Evolutionary conservation across 2,888 invertebrate species (phyloP), one percentile per base, ranked within the genome.

Genomic region (Hypena proboscidalis): DNA sequence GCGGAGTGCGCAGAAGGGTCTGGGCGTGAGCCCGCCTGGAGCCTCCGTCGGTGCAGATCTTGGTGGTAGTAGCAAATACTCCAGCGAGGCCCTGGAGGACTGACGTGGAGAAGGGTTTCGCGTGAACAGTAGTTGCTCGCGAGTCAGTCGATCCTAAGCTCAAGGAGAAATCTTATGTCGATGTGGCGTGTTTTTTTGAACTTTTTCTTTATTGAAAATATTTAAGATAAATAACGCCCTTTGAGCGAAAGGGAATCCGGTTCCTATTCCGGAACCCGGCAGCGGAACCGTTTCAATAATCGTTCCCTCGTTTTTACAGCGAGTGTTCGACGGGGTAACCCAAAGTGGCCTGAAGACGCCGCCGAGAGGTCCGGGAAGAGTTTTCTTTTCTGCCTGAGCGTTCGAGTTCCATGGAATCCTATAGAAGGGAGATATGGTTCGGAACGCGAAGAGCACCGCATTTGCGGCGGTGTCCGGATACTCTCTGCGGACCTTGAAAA

Each of bases 1-100:
- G 70, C 67, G 76, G 75, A 58, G 92, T 74, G 93, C 93, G 88
- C 88, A 80, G 92, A 93, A 93, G 93, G 91, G 84, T 90, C 82
- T 85, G 91, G 88, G 91, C 74, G 75, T 70, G 70, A 85, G 84
- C 83, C 83, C 70, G 83, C 83, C 65, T 86, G 86, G 88, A 89
- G 88, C 87, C 83, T 77, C 86, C 88, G 85, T 83, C 83, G 84
- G 90, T 83, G 85, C 90, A 89, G 87, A 94, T 93, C 93, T 93
- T 93, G 93, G 93, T 94, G 92, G 92, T 93, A 93, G 93, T 93
- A 93, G 93, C 93, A 93, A 94, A 93, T 93, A 94, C 92, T 92
- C 92, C 85, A 92, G 92, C 85, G 92, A 92, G 92, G 77, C 75
- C 89, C 89, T 92, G 86, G 91, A 91, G 87, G 91, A 90, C 91